Conservation (phyloP, 2,797 vertebrate species). For the Melanotaenia boesemani region DNA sequence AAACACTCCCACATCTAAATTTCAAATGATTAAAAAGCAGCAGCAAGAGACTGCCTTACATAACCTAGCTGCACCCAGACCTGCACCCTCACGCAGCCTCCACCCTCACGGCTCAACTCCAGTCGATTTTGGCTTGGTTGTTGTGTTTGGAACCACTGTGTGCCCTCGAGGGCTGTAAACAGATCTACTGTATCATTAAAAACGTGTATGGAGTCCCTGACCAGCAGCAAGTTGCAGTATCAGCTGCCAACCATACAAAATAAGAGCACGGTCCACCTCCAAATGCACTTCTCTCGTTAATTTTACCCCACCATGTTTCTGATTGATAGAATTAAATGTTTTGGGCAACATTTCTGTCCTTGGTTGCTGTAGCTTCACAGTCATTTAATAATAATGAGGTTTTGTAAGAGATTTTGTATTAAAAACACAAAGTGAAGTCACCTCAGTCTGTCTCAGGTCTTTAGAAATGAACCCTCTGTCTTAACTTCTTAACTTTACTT, state of each 20-base stretch:
- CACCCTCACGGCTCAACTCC: constrained; percentile 27
- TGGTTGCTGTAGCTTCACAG: background rate
- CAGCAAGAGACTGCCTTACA: constrained; percentile 43
- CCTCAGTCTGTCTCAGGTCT: constrained; percentile 66
- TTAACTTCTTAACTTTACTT: constrained; percentile 18
- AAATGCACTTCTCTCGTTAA: constrained; percentile 25
- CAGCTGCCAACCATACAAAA: constrained; percentile 43
- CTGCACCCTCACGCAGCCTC: background rate
- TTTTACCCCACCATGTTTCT: constrained; percentile 24
- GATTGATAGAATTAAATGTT: constrained; percentile 15
- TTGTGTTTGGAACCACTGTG: constrained; percentile 40
- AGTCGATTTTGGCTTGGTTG: constrained; percentile 46
- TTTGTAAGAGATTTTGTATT: constrained; percentile 1
- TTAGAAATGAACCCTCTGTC: constrained; percentile 21
- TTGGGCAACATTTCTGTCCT: background rate
- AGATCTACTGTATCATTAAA: constrained; percentile 73
- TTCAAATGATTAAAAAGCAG: constrained; percentile 9
- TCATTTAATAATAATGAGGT: background rate
- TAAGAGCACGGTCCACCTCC: constrained; percentile 17
- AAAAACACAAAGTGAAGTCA: constrained; percentile 23
- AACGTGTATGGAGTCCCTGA: constrained; percentile 55
- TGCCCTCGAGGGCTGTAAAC: constrained; percentile 71
- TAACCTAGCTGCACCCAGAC: constrained; percentile 44
- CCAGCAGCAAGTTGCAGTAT: constrained; percentile 40
- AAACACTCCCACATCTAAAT: constrained; percentile 16